Evolutionary conservation across 1,140 invertebrate genomes (phyloP), one percentile per base, ranked within the genome.

Genomic region (Dolichoris vasculosae): DNA sequence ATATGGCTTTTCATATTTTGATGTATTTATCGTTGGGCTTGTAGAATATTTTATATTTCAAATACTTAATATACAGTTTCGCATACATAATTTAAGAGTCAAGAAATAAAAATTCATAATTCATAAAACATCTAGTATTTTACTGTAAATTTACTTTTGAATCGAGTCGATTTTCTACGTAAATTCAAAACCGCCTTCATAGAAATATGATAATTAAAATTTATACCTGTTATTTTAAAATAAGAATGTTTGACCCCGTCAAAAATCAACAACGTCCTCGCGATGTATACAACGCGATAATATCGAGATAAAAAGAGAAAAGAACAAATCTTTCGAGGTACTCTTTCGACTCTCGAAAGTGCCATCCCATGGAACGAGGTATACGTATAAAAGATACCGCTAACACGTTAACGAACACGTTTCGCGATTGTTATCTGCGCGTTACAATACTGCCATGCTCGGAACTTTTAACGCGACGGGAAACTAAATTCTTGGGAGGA

Each of bases 351-450:
- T 75, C 48, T 51, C 17, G n/a, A 83, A 64, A 76, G 82, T 83
- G 82, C 73, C 82, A 83, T 83, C 82, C 40, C 73, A n/a, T 38
- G 46, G 46, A 32, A 30, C 11, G 20, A 30, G 32, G 81, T 13
- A 48, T 55, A 79, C 55, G 40, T 71, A 48, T 79, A 40, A 79
- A 59, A 84, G 46, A 38, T 84, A 84, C 83, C 83, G 83, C 59
- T 71, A 84, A 77, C 83, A 79, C 76, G 32, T 84, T 84, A 84
- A 84, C 83, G 76, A 79, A 84, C 82, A 69, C 59, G 82, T 67
- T 76, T 83, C 32, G 64, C 75, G 83, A 84, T 84, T 32, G 30
- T 79, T 84, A 84, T 84, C 83, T 64, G 0, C 32, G 35, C 43
- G 73, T 83, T 78, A 69, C 82, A 69, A 71, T 77, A 77, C 73